Base-by-base conservation (phyloP, 2,113 vertebrate species). In the Harpagus bidentatus region DNA sequence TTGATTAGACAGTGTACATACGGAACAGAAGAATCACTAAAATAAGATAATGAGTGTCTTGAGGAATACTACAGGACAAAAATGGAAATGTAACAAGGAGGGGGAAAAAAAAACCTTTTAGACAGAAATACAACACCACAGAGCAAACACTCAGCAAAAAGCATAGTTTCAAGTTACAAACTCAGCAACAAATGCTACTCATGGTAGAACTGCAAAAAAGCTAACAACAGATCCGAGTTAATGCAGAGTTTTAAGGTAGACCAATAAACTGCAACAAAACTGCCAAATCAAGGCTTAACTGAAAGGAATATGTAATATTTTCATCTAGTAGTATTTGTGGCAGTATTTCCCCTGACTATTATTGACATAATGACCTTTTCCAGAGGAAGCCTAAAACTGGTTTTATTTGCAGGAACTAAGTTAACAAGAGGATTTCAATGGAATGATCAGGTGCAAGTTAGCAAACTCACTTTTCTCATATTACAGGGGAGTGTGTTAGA, bases 261-360 rank as follows among this genome's bases (percentile, higher is more conserved):
- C 67, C 59, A 91, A 95, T 85, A 92, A 93, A 95, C 26, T 94
- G 88, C 84, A 97, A 95, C 36, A 88, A 93, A 98, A 91, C 69
- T 89, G 66, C 22, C 93, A 94, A 95, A 88, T 42, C 55, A 84
- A 72, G 48, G 63, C 88, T 78, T 85, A 93, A 94, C 34, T 71
- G 72, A 82, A 92, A 88, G 38, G n/a, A 87, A 90, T 61, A 91
- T 9, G 47, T 42, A 55, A 17, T 67, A 21, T 91, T 92, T 83
- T 95, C 74, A 88, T 82, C 32, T 48, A 22, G 48, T n/a, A 62
- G 42, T 77, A 93, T 72, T 79, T 86, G 34, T 59, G 31, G 16
- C 71, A 82, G 40, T 82, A 92, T 87, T 95, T 94, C 48, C 81
- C 58, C 65, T 95, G 76, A 90, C 95, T 97, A 81, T 83, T 94